Percentiles rank a stretch among this genome's conserved stretches.
phyloP scores from a whole-genome alignment of 2,888 invertebrate species.

The Tetanocera ferruginea region DNA sequence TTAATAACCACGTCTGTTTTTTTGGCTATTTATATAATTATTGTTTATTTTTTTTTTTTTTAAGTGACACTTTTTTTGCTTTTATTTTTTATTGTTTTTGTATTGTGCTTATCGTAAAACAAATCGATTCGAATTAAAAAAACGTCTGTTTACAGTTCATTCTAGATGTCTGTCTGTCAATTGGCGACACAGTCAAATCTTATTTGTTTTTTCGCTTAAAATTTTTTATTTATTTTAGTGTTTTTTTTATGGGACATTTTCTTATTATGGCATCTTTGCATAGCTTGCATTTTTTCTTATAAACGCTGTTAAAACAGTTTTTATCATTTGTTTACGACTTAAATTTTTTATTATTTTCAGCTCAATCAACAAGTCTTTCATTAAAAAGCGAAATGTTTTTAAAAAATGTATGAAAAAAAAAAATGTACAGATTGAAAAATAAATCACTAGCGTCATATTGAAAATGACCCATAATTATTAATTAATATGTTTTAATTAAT shows the following conservation, averaged over 20 bases:
- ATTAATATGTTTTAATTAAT: too few relatives aligned
- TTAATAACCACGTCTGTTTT: neutral
- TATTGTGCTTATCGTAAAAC: neutral
- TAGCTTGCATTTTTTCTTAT: neutral
- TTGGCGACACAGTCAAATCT: neutral
- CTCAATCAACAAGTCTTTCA: too few relatives aligned
- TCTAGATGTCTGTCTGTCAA: neutral
- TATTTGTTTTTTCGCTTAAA: neutral
- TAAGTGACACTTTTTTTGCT: neutral
- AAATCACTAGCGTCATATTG: too few relatives aligned
- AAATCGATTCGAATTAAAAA: neutral
- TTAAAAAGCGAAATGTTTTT: too few relatives aligned
- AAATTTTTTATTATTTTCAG: neutral
- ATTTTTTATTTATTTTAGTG: neutral
- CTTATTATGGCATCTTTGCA: neutral
- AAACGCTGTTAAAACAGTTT: neutral
- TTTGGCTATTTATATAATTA: neutral
- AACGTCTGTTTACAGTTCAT: neutral
- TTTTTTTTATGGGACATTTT: neutral
- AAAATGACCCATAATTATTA: too few relatives aligned
- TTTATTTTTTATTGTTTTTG: neutral
- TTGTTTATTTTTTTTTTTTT: neutral
- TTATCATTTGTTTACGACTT: neutral
- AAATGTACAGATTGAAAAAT: too few relatives aligned
- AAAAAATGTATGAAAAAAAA: too few relatives aligned